Evolutionary conservation across 2,113 vertebrate species (phyloP), one percentile per base, ranked within the genome.

Genomic region (Hyaena hyaena): DNA sequence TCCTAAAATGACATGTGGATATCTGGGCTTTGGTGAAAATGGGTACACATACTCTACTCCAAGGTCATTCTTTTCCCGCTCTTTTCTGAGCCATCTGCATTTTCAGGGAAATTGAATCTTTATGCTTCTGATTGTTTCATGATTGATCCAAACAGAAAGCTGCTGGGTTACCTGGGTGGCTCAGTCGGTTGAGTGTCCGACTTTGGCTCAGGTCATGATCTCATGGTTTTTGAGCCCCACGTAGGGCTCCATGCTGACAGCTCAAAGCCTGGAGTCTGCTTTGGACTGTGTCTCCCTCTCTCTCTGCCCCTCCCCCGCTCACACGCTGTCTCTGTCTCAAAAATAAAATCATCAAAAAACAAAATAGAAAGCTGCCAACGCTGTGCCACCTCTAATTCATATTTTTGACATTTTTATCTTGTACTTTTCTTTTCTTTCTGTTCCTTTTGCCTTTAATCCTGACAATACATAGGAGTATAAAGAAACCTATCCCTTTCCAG

Each of bases 321-420:
- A 23, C 7, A 23, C 21, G 9, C 21, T 61, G 21, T 23, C 58
- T 61, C 58, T 23, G 58, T 61, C 21, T 61, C 58, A 61, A 9
- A 61, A 61, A 61, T 23, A 61, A 39, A 39, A 39, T 39, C 39
- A 39, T 39, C 39, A 39, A 39, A 39, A 39, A 39, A 58, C 17
- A 61, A 10, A 8, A 2, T 21, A 33, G 21, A 66, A 69, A 83
- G 10, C n/a, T 90, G 28, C 35, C 53, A 79, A 8, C 2, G 8
- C 16, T 88, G 4, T 58, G 45, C 12, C 28, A 26, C 8, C 5
- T 76, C 33, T 35, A 86, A 58, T 79, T 88, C 39, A 92, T 35
- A 48, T 80, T 94, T 92, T 94, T 23, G 74, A 79, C 15, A 58
- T 73, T 89, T 95, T 53, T 55, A 23, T 76, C 58, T 77, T 92